Base-by-base conservation (phyloP, 2,888 invertebrate species). In the Cheilosia vernalis region DNA sequence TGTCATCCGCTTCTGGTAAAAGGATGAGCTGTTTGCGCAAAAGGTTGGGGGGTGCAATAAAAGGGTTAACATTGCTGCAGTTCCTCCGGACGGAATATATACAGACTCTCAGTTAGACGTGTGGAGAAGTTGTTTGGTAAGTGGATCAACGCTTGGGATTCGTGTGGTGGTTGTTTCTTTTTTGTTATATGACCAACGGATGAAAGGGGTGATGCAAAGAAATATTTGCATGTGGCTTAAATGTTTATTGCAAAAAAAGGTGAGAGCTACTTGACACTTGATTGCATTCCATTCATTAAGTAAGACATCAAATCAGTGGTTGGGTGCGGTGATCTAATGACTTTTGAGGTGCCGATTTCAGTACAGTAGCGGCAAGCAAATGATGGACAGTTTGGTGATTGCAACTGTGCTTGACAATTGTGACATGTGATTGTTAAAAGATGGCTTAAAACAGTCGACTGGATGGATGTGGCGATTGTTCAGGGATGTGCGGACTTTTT, bases 1-100 rank as follows among this genome's bases (percentile, higher is more conserved):
- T 37, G 13, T 37, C 37, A 13, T 37, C 13, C 37, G 10, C 37
- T 13, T 4, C 13, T 44, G 19, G 19, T 9, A 47, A 19, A 47
- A 17, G 47, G 47, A 47, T 47, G 17, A 58, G 42, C 40, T 76
- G 61, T 80, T 74, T 80, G 19, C 49, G 40, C 42, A 27, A 40
- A 47, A 17, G 27, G n/a, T n/a, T 27, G 27, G 19, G 13, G 10
- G 9, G 13, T 21, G 19, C 13, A 9, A 33, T n/a, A 47, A 63
- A 40, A 53, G 42, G 24, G 17, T 37, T 55, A 56, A 49, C 27
- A 42, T n/a, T 37, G 37, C 5, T 47, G 17, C 17, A 30, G 49
- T 15, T 19, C 3, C 30, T 47, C 47, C 19, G 17, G 47, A 47
- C 33, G 33, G 60, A 60, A 44, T 44, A 27, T 13, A 37, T 13